These are phyloP conservation scores for Antennarius maculatus DNA, from an alignment of 2,797 vertebrate species.

Conservation along the genomic window DNA sequence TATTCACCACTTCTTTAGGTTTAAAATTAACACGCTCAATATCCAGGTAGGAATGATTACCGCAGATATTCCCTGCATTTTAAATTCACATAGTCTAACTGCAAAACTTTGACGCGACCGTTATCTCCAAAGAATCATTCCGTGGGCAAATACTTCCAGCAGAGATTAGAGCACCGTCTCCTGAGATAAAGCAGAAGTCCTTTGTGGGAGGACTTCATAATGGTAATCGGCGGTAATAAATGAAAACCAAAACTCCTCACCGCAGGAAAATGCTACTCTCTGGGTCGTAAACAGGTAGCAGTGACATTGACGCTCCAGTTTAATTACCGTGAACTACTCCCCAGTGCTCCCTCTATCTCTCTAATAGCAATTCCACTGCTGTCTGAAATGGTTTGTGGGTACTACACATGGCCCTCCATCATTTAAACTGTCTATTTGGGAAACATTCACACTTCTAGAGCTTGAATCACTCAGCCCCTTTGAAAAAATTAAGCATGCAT, in stretches of 20 bases:
- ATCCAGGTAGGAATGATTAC: conserved; percentile 15
- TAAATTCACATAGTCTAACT: conserved; percentile 11
- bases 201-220: conserved; percentile 41
- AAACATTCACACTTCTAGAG: conserved; percentile 55
- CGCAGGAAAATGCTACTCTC: conserved; percentile 54
- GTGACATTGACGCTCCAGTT: conserved; percentile 72
- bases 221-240: conserved; percentile 60
- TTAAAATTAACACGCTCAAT: conserved; percentile 2
- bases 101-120: conserved; percentile 11
- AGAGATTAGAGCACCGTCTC: conserved; percentile 42
- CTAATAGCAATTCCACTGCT: conserved; percentile 65
- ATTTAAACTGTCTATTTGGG: conserved; percentile 73
- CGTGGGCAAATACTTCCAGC: conserved; percentile 30
- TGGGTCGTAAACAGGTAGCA: conserved; percentile 71
- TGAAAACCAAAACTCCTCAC: conserved; percentile 56
- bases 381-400: conserved; percentile 68
- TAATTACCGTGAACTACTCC: conserved; percentile 77
- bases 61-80: conserved; percentile 2
- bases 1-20: background rate
- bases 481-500: conserved; percentile 62
- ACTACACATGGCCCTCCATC: conserved; percentile 63
- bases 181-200: conserved; percentile 35
- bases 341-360: conserved; percentile 69
- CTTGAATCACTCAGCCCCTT: conserved; percentile 54
- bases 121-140: conserved; percentile 29